Evolutionary conservation across 2,797 vertebrate species (phyloP), one percentile per base, ranked within the genome.

Genomic region (Sebastes paucispinis): DNA sequence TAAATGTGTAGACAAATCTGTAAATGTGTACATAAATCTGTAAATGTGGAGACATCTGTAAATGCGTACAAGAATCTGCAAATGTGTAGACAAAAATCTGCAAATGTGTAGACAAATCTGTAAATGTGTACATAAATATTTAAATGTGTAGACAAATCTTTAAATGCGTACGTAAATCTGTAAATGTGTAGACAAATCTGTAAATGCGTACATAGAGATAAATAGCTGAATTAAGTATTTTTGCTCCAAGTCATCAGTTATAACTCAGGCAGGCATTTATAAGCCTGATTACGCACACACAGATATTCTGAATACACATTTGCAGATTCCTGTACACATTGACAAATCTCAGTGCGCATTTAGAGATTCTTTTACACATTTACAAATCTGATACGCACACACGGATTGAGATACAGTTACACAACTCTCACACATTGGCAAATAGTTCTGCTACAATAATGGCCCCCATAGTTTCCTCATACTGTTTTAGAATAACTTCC

Each of bases 11-110:
- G 36, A 39, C 36, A 39, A 14, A 39, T 39, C 0, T 39, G 0
- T 39, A 39, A 39, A 39, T 39, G 36, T 0, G 36, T 39, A 39
- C 13, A 1, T 6, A 39, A 14, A 50, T 50, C 3, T 0, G 3
- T 8, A 52, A 52, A 52, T 20, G 47, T n/a, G 47, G 4, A 8
- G 47, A 50, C 47, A 20, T 50, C 16, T 50, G 18, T 50, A 18
- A 50, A 50, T 47, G 14, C 12, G 39, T 43, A 47, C 14, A 39
- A n/a, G n/a, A n/a, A n/a, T n/a, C n/a, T n/a, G n/a, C n/a, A n/a
- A n/a, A 16, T 24, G 24, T 24, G 24, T 24, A 24, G 24, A 24
- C 24, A 24, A 24, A 39, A 14, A 50, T 50, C 14, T 0, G 6
- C 8, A 50, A 50, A 50, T 20, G 47, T 20, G 47, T 20, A 8